A percentile compares a stretch with the other conserved stretches of the same genome.
Conservation (phyloP, 2,113 vertebrate species). For the Salvelinus namaycush region DNA sequence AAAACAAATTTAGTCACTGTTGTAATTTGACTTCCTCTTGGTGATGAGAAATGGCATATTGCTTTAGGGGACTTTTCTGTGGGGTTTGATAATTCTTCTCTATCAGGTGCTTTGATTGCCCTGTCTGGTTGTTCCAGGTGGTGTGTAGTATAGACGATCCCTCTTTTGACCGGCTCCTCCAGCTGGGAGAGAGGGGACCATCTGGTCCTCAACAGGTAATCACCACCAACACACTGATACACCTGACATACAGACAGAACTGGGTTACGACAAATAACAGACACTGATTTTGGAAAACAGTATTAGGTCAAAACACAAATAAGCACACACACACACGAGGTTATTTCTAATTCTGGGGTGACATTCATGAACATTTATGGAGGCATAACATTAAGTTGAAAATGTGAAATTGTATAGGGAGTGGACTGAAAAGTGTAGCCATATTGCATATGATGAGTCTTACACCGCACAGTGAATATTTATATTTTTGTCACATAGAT, state of each 20-base stretch:
- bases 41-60: background rate
- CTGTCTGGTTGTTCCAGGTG: slow-evolving; percentile 60
- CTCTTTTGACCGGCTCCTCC: slow-evolving; percentile 51
- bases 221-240: slow-evolving; percentile 58
- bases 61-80: background rate
- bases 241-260: slow-evolving; percentile 43
- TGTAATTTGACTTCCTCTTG: background rate
- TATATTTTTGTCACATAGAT: background rate
- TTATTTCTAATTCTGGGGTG: too few species aligned
- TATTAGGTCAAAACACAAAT: too few species aligned
- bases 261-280: slow-evolving; percentile 44
- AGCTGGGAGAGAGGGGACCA: slow-evolving; percentile 60
- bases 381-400: too few species aligned
- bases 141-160: slow-evolving; percentile 46
- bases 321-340: too few species aligned
- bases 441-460: too few species aligned
- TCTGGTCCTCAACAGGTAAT: slow-evolving; percentile 71
- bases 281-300: background rate
- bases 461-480: background rate
- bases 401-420: background rate
- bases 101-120: slow-evolving; percentile 9
- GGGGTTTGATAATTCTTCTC: background rate
- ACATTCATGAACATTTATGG: too few species aligned
- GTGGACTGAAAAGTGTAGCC: background rate
- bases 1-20: background rate